Evolutionary conservation across 2,113 vertebrate genomes (phyloP).

Genomic region (Lycocorax pyrrhopterus): DNA sequence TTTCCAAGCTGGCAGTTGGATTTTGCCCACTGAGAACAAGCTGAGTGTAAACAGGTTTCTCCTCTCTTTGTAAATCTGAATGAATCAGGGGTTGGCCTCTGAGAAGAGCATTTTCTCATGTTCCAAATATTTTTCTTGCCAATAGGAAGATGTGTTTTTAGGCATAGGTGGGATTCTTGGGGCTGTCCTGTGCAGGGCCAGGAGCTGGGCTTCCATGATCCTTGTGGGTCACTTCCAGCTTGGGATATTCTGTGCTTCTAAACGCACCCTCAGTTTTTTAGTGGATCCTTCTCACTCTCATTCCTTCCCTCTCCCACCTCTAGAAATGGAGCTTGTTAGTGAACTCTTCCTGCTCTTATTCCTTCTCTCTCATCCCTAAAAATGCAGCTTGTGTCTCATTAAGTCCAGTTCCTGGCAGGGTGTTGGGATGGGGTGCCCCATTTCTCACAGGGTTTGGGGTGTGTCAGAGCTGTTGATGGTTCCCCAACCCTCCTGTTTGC

Average conservation of each 20-base stretch:
- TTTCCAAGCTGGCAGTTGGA: neutral
- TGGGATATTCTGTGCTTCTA: neutral
- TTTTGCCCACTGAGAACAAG: neutral
- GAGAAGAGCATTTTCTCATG: neutral
- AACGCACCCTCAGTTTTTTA: neutral
- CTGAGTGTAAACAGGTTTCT: neutral
- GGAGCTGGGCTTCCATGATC: neutral
- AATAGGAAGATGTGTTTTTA: neutral
- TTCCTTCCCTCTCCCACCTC: neutral
- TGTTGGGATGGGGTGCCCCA: neutral
- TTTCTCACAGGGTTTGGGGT: neutral
- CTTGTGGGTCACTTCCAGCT: neutral
- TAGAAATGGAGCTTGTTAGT: neutral
- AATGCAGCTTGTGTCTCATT: neutral
- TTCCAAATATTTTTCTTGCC: neutral
- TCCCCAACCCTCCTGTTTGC: neutral
- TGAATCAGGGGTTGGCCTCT: neutral
- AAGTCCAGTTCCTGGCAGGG: too few species aligned
- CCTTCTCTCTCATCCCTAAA: neutral
- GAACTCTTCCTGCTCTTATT: neutral
- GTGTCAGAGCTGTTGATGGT: neutral
- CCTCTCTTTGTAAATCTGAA: neutral
- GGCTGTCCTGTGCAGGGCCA: neutral
- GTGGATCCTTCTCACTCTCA: neutral
- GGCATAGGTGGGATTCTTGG: neutral